Conservation (phyloP, 2,888 invertebrate species). For the Ferdinandea cuprea region DNA sequence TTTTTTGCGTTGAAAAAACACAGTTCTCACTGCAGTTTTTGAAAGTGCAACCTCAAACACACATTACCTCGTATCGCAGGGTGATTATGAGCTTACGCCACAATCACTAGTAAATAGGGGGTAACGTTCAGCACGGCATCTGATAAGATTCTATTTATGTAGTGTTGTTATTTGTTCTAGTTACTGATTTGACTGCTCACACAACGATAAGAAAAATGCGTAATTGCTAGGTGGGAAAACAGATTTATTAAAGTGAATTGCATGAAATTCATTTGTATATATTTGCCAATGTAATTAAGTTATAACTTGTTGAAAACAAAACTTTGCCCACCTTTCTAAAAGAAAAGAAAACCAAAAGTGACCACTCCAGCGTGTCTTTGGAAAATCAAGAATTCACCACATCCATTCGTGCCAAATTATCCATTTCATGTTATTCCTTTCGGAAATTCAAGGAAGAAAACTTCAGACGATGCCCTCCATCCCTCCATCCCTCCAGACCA, state of each 20-base stretch:
- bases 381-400: constrained; percentile 35
- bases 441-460: constrained; percentile 26
- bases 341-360: too few species aligned
- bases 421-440: constrained; percentile 41
- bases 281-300: constrained; percentile 24
- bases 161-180: constrained; percentile 6
- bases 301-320: neutral
- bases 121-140: constrained; percentile 20
- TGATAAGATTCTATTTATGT: constrained; percentile 48
- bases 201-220: constrained; percentile 11
- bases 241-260: constrained; percentile 24
- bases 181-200: neutral
- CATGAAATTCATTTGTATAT: constrained; percentile 27
- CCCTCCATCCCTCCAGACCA: neutral
- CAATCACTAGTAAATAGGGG: neutral
- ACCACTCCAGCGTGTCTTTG: constrained; percentile 68
- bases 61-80: neutral
- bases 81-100: neutral
- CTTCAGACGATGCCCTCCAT: neutral
- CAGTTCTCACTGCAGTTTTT: too few species aligned
- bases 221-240: neutral
- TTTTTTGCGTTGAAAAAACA: too few species aligned
- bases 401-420: constrained; percentile 54
- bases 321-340: neutral
- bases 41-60: too few species aligned